Base-by-base conservation (phyloP, 2,888 invertebrate species). In the Liopterus haemorrhoidalis region DNA sequence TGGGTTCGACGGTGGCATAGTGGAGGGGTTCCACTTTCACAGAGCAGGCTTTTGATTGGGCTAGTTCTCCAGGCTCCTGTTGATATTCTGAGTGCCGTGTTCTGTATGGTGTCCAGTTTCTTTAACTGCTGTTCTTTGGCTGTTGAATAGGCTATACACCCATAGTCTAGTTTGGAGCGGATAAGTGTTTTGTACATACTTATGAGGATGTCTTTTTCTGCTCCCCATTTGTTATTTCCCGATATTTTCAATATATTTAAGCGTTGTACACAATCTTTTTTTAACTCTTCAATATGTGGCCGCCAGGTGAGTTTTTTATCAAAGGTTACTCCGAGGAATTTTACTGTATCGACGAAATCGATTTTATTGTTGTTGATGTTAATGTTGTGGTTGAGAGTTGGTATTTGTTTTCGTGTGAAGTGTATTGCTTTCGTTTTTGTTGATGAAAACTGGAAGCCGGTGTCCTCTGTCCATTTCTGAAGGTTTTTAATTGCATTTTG, bases 201-300 rank as follows among this genome's bases (percentile, higher is more conserved):
- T 5, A 36, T 5, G 3, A 22, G n/a, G 12, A 18, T 32, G 18
- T 32, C 32, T 12, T 19, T 36, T 4, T 36, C 36, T 5, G 21
- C 36, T 21, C 36, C 36, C 36, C 36, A 36, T 3, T 36, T 2
- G 22, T 36, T 21, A 14, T 36, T n/a, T 22, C 22, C 14, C 12
- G 15, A 4, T 22, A 36, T 36, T 36, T 36, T 36, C 8, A 36
- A 9, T 5, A 36, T 36, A n/a, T 36, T 36, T n/a, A 36, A 11
- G 22, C 22, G 22, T 36, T 22, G 12, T 3, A 15, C 4, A 3
- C 9, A 2, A 18, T 36, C 36, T 4, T 4, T 14, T 21, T 22
- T 22, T 14, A 36, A n/a, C 9, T 36, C 15, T 36, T 9, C n/a
- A 11, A 36, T 12, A n/a, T 36, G 15, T 12, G 21, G 14, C 24